These are phyloP conservation scores for Aplodontia rufa DNA, from an alignment of 2,113 vertebrate species.

Conservation along the genomic window DNA sequence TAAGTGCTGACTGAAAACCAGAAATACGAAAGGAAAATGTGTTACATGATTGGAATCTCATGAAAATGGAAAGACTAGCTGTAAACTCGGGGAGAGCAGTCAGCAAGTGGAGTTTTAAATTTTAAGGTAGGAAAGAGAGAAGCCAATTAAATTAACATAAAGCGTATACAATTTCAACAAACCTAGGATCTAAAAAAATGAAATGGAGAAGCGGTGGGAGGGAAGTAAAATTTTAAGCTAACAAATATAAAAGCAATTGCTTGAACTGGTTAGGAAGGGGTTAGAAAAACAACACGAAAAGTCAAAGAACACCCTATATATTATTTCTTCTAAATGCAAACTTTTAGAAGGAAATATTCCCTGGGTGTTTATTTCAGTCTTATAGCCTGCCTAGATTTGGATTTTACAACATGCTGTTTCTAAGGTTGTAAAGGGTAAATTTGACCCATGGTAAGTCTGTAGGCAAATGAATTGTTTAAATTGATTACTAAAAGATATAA, in stretches of 20 bases:
- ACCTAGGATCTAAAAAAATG: not conserved
- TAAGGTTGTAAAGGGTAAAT: not conserved
- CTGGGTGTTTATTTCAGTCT: not conserved
- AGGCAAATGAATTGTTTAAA: not conserved
- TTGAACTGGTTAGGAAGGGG: not conserved
- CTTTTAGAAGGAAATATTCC: not conserved
- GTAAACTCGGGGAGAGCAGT: not conserved
- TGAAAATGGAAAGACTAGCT: not conserved
- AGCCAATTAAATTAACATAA: not conserved
- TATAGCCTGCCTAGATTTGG: not conserved
- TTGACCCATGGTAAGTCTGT: not conserved
- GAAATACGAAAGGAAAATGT: not conserved
- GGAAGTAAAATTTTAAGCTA: not conserved
- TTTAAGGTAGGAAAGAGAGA: not conserved
- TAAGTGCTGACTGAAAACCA: not conserved
- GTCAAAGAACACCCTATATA: not conserved
- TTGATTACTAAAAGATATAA: not conserved
- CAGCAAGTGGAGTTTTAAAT: not conserved
- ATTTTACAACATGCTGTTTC: not conserved
- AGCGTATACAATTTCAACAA: not conserved
- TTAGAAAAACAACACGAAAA: not conserved
- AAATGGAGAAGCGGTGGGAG: not conserved
- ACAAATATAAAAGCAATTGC: not conserved
- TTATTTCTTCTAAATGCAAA: not conserved
- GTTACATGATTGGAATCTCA: not conserved